These are phyloP conservation scores for Platichthys flesus DNA, from an alignment of 2,113 vertebrate species.

Conservation along the genomic window DNA sequence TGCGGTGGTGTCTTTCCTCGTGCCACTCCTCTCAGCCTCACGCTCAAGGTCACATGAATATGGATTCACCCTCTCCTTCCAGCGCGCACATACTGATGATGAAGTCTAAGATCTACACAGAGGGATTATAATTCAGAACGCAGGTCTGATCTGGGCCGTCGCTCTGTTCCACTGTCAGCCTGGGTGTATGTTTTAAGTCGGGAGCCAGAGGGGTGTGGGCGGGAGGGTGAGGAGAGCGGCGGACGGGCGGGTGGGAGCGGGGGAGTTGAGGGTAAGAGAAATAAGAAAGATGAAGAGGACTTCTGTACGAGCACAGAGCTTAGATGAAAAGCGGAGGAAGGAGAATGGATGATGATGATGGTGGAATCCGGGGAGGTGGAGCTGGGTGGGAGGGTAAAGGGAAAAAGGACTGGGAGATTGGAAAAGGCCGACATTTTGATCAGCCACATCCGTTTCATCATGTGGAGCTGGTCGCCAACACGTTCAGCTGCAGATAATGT, in stretches of 20 bases:
- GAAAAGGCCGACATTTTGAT: conserved; percentile 61
- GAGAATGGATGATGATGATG: conserved; percentile 70
- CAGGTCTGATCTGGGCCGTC: conserved; percentile 69
- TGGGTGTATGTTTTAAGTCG: conserved; percentile 54
- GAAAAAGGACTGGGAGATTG: conserved; percentile 50
- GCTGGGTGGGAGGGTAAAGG: conserved; percentile 32
- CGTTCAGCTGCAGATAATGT: conserved; percentile 35
- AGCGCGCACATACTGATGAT: conserved; percentile 76
- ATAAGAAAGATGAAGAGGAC: conserved; percentile 69
- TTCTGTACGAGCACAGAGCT: conserved; percentile 43
- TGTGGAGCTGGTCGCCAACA: conserved; percentile 45
- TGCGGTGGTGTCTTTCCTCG: conserved; percentile 66
- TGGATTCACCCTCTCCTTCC: conserved; percentile 80
- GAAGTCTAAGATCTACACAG: conserved; percentile 78
- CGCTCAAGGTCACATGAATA: conserved; percentile 97
- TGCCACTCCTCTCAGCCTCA: conserved; percentile 64
- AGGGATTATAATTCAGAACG: conserved; percentile 78
- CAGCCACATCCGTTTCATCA: conserved; percentile 70
- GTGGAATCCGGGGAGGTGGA: conserved; percentile 47
- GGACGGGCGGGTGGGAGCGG: neutral
- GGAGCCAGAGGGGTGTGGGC: conserved; percentile 29
- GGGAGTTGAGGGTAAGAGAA: conserved; percentile 7
- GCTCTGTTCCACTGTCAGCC: conserved; percentile 63
- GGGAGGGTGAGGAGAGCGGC: neutral
- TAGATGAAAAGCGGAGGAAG: conserved; percentile 57